These are phyloP conservation scores for Drosophila testacea DNA, from an alignment of 2,888 invertebrate species.

Conservation along the genomic window DNA sequence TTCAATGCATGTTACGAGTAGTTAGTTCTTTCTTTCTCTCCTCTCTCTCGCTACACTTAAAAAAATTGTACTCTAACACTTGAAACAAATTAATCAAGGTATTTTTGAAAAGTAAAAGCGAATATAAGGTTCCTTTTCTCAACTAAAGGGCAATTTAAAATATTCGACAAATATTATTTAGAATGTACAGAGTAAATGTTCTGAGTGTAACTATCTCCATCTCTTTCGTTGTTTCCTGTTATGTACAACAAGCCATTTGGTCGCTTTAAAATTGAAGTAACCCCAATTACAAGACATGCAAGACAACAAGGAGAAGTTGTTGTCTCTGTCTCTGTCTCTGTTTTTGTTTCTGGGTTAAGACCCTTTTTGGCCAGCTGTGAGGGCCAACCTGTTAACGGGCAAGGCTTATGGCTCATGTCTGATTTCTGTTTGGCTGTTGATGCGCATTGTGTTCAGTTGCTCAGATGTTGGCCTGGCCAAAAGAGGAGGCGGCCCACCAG, in stretches of 20 bases:
- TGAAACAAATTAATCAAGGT: too few species aligned
- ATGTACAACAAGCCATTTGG: slow-evolving; percentile 58
- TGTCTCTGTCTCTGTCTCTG: slow-evolving; percentile 29
- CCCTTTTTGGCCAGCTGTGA: slow-evolving; percentile 55
- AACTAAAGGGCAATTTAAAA: too few species aligned
- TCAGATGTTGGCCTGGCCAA: slow-evolving; percentile 17
- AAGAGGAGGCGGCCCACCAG: slow-evolving; percentile 52
- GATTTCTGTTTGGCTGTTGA: slow-evolving; percentile 20
- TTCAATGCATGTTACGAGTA: slow-evolving; percentile 47
- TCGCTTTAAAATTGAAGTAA: slow-evolving; percentile 75
- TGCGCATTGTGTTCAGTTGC: slow-evolving; percentile 49
- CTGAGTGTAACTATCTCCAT: slow-evolving; percentile 1
- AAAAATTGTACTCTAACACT: slow-evolving; percentile 4
- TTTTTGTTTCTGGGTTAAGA: slow-evolving; percentile 66
- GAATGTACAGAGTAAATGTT: neutral
- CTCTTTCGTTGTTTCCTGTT: slow-evolving; percentile 58
- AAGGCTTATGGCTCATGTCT: slow-evolving; percentile 5
- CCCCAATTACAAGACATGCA: slow-evolving; percentile 76
- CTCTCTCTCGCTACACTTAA: neutral
- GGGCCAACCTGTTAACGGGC: slow-evolving; percentile 54
- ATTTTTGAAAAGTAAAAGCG: too few species aligned
- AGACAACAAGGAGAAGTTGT: slow-evolving; percentile 1
- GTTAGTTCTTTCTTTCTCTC: slow-evolving; percentile 13
- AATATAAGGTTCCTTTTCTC: too few species aligned
- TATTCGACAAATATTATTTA: too few species aligned